These are phyloP conservation scores for Phortica okadai DNA, from an alignment of 2,888 invertebrate genomes.

Conservation along the genomic window DNA sequence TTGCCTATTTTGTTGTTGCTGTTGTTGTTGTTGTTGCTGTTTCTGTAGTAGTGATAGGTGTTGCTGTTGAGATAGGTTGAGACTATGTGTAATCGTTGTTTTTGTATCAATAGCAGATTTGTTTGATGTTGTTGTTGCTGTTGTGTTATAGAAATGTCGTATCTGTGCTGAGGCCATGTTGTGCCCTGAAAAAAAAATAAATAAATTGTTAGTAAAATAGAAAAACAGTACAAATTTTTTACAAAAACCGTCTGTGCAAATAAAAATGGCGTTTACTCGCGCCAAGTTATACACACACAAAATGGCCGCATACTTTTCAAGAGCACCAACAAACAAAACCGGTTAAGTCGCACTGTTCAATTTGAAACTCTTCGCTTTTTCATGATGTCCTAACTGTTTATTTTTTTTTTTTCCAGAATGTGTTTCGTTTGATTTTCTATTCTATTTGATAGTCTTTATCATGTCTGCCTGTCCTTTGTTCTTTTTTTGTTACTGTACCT, in stretches of 20 bases:
- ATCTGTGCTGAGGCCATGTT: slow-evolving; percentile 77
- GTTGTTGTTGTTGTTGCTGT: slow-evolving; percentile 46
- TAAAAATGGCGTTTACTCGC: no score
- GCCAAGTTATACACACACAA: neutral
- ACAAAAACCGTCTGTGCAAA: neutral
- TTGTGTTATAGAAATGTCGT: slow-evolving; percentile 75
- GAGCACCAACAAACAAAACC: neutral
- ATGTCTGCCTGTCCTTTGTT: neutral
- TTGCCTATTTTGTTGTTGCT: slow-evolving; percentile 31
- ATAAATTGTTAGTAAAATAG: slow-evolving; percentile 5
- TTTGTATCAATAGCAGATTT: slow-evolving; percentile 55
- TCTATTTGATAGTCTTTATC: neutral
- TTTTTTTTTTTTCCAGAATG: neutral
- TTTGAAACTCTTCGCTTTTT: slow-evolving; percentile 7
- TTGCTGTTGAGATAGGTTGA: slow-evolving; percentile 37
- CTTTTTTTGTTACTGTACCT: neutral
- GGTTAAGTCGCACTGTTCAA: neutral
- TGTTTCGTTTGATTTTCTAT: slow-evolving; percentile 42
- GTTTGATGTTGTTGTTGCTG: slow-evolving; percentile 63
- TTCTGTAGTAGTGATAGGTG: slow-evolving; percentile 38
- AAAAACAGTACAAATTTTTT: slow-evolving; percentile 1
- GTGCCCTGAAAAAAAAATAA: slow-evolving; percentile 70
- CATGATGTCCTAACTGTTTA: neutral
- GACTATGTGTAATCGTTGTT: slow-evolving; percentile 46
- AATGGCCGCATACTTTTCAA: neutral